Conservation (phyloP, 2,888 invertebrate genomes). For the Trypoxylon attenuatum region DNA sequence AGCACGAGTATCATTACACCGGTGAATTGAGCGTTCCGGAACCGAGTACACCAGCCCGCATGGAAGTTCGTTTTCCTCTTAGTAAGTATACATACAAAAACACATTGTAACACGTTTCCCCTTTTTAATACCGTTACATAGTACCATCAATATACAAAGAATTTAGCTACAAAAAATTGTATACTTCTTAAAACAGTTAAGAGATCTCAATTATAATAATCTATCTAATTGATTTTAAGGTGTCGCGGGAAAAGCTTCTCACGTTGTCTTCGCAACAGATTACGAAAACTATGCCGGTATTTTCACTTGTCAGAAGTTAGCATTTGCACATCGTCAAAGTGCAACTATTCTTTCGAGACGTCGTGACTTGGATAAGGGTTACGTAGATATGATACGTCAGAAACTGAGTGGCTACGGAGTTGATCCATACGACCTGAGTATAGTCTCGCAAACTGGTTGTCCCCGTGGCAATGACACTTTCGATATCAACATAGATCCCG, state of each 20-base stretch:
- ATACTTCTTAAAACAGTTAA: too few relatives aligned
- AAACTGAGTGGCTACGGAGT: conserved; percentile 80
- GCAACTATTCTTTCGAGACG: conserved; percentile 87
- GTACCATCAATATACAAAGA: too few relatives aligned
- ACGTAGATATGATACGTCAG: conserved; percentile 82
- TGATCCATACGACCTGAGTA: conserved; percentile 86
- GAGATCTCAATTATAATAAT: background rate
- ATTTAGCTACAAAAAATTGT: too few relatives aligned
- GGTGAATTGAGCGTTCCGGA: conserved; percentile 82
- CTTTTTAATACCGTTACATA: too few relatives aligned
- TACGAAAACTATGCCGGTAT: conserved; percentile 85
- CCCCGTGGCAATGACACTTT: conserved; percentile 78
- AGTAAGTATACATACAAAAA: conserved; percentile 84
- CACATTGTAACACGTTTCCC: too few relatives aligned
- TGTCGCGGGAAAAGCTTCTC: conserved; percentile 84
- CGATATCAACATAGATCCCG: conserved; percentile 83
- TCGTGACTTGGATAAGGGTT: conserved; percentile 83
- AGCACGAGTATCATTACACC: conserved; percentile 87
- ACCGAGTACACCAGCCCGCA: conserved; percentile 80
- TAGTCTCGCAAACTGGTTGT: conserved; percentile 84
- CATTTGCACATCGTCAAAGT: conserved; percentile 85
- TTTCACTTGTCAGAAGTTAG: conserved; percentile 86
- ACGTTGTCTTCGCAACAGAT: conserved; percentile 85
- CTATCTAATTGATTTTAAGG: conserved; percentile 73
- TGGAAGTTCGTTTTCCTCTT: conserved; percentile 86